Conservation (phyloP, 2,797 vertebrate genomes). For the Pseudomugil gertrudae region DNA sequence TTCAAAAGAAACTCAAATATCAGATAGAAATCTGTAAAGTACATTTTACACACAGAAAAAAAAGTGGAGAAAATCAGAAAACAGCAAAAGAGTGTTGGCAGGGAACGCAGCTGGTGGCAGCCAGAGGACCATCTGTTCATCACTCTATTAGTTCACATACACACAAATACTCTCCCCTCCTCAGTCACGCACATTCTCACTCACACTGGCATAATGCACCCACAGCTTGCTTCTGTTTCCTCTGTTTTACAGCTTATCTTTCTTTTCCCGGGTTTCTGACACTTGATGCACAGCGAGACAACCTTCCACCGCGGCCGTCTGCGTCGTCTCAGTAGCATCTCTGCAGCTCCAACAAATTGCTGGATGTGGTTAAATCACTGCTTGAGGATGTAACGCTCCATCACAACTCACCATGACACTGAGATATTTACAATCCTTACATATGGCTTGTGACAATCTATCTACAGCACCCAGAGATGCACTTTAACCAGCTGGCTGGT, state of each 20-base stretch:
- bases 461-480: background rate
- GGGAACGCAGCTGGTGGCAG: slow-evolving; percentile 88
- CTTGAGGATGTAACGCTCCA: background rate
- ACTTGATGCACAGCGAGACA: slow-evolving; percentile 24
- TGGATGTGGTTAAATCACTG: slow-evolving; percentile 16
- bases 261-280: slow-evolving; percentile 35
- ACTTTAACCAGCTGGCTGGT: background rate
- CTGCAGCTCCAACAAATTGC: slow-evolving; percentile 16
- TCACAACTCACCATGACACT: background rate
- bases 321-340: slow-evolving; percentile 19
- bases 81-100: slow-evolving; percentile 45
- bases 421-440: no score
- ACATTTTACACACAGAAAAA: slow-evolving; percentile 31
- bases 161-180: slow-evolving; percentile 30
- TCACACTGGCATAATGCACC: slow-evolving; percentile 29
- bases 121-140: slow-evolving; percentile 89
- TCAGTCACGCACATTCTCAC: slow-evolving; percentile 16
- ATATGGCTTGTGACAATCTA: background rate
- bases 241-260: slow-evolving; percentile 38
- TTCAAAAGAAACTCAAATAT: slow-evolving; percentile 15
- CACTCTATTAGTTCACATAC: slow-evolving; percentile 76
- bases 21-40: slow-evolving; percentile 46
- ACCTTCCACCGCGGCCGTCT: slow-evolving; percentile 7
- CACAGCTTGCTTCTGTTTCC: slow-evolving; percentile 39
- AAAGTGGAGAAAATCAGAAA: slow-evolving; percentile 22